Conservation (phyloP, 1,140 invertebrate genomes). For the Pinna nobilis region DNA sequence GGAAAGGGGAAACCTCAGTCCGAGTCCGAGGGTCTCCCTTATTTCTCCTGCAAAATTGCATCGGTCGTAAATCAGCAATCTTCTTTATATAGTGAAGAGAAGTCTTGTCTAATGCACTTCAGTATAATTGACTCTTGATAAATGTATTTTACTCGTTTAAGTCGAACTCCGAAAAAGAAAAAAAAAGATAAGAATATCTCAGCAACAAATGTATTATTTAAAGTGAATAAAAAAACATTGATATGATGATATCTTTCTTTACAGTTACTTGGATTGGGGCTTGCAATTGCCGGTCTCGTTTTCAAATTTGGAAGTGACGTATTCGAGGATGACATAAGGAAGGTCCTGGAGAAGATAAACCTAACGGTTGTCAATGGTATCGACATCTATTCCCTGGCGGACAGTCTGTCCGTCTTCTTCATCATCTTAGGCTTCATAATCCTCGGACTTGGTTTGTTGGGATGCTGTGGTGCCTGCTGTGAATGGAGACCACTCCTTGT, state of each 20-base stretch:
- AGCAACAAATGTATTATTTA: too few relatives aligned
- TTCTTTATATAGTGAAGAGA: too few relatives aligned
- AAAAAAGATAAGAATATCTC: too few relatives aligned
- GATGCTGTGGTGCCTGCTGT: slow-evolving; percentile 22
- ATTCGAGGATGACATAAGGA: slow-evolving; percentile 11
- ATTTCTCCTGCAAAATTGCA: too few relatives aligned
- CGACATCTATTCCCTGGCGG: background rate
- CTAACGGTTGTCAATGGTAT: background rate
- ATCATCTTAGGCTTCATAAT: slow-evolving; percentile 20
- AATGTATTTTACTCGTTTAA: too few relatives aligned
- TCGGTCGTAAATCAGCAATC: too few relatives aligned
- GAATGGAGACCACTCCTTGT: slow-evolving; percentile 21
- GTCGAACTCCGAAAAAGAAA: too few relatives aligned
- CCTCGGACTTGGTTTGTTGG: slow-evolving; percentile 13
- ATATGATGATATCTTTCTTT: slow-evolving; percentile 1
- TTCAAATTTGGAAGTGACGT: slow-evolving; percentile 20
- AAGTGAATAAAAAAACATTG: background rate
- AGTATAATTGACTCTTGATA: too few relatives aligned
- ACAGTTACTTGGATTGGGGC: slow-evolving; percentile 18
- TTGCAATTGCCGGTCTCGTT: slow-evolving; percentile 9
- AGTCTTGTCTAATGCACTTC: too few relatives aligned
- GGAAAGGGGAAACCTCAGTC: too few relatives aligned
- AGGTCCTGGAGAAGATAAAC: slow-evolving; percentile 4
- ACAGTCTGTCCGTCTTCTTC: slow-evolving; percentile 2
- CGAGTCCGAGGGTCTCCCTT: too few relatives aligned